Percentiles rank a stretch among this genome's conserved stretches.
phyloP scores from a whole-genome alignment of 23 tunicate species.

The Styela clava region DNA sequence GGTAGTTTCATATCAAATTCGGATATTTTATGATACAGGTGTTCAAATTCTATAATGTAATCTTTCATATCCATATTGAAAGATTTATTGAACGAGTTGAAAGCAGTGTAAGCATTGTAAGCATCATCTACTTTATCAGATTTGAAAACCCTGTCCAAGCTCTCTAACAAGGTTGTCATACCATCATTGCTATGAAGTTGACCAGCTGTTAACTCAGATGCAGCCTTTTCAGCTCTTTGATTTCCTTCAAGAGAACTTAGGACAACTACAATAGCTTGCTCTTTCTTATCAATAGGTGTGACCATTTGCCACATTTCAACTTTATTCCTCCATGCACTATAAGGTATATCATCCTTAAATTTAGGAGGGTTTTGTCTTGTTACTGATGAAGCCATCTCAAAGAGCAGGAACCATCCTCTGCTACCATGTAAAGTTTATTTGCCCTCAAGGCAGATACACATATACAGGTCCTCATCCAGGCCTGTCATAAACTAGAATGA shows the following conservation, averaged over 20 bases:
- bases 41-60: slow-evolving; percentile 29
- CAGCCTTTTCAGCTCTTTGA: slow-evolving; percentile 31
- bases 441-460: not conserved
- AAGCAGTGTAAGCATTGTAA: slow-evolving; percentile 18
- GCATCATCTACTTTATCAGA: slow-evolving; percentile 36
- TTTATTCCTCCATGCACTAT: slow-evolving; percentile 12
- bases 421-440: not conserved
- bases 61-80: slow-evolving; percentile 24
- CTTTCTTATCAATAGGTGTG: slow-evolving; percentile 22
- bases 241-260: slow-evolving; percentile 11
- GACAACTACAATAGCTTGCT: slow-evolving; percentile 18
- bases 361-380: slow-evolving; percentile 6
- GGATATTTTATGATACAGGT: not conserved
- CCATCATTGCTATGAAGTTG: slow-evolving; percentile 24
- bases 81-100: slow-evolving; percentile 8
- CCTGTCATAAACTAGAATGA: too few species aligned
- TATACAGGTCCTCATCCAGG: too few species aligned
- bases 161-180: slow-evolving; percentile 12
- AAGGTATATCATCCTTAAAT: not conserved
- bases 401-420: slow-evolving; percentile 14
- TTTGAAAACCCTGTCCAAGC: slow-evolving; percentile 19
- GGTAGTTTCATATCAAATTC: slow-evolving; percentile 30
- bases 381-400: not conserved
- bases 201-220: slow-evolving; percentile 15
- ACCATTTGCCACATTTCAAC: slow-evolving; percentile 29